phyloP scores from a whole-genome alignment of 2,113 vertebrate genomes.

The Chloroceryle aenea region DNA sequence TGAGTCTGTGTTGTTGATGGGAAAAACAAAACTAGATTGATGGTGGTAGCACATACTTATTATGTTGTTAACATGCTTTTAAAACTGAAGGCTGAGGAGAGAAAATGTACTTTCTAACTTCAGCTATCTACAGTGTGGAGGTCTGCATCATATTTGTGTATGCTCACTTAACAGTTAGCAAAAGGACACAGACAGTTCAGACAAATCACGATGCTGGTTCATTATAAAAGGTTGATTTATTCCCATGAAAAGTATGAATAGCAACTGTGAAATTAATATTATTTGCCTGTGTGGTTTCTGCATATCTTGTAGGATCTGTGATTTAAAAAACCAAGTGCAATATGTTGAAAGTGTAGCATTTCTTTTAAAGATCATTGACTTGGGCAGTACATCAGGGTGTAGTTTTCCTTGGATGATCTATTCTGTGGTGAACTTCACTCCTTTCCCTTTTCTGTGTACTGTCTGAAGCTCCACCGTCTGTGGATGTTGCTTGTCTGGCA shows the following conservation, averaged over 20 bases:
- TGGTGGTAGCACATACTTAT: background rate
- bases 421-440: background rate
- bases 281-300: background rate
- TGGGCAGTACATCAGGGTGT: fast-evolving
- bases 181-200: background rate
- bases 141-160: background rate
- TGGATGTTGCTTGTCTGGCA: background rate
- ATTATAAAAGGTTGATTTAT: background rate
- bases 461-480: background rate
- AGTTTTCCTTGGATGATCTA: background rate
- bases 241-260: background rate
- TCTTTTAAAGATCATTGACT: background rate
- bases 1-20: background rate
- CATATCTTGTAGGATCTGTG: background rate
- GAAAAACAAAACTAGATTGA: background rate
- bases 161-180: background rate
- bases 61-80: background rate
- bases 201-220: background rate
- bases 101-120: background rate
- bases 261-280: background rate
- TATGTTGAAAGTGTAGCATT: background rate
- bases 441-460: background rate
- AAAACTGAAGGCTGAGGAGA: background rate
- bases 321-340: background rate
- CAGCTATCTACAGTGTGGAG: background rate